Evolutionary conservation across 2,113 vertebrate genomes (phyloP), one percentile per base, ranked within the genome.

Genomic region (Ophiodon elongatus): DNA sequence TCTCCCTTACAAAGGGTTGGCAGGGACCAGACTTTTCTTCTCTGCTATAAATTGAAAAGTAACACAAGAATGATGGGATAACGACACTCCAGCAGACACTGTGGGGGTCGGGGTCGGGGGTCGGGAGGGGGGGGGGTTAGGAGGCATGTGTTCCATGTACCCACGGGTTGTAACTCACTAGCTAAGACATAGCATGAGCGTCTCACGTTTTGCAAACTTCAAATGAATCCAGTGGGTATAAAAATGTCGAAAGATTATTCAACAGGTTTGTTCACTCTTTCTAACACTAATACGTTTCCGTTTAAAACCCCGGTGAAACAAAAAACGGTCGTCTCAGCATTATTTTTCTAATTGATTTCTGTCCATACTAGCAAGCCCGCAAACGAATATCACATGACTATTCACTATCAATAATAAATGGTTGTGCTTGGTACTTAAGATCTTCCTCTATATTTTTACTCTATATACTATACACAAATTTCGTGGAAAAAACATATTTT

Each of bases 1-100:
- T 80, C 81, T 89, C 85, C 76, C 81, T 88, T 74, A 84, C 76
- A 86, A 82, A 80, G 72, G 67, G 45, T 63, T 91, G 88, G 75
- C 86, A 86, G 83, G 57, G 73, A 85, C 79, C 91, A 88, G 85
- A 90, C 69, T 75, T 80, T 84, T 79, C 89, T 88, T 76, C 90
- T 92, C 88, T 84, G 89, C 84, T 89, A 91, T 88, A 93, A 94
- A 95, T 94, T 92, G 90, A 94, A 95, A 95, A 94, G 91, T 94
- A 94, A 93, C 92, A 91, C 88, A 87, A 89, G 89, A 80, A 93
- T 82, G 85, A 91, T 84, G 78, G 73, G 78, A 76, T 63, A 73
- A 77, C 6, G 56, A 77, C 79, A 82, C 67, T 60, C 43, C 3
- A n/a, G 23, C 64, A 84, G 59, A 72, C 9, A 21, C 45, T 41